Percentiles rank a stretch among this genome's conserved stretches.
phyloP scores from a whole-genome alignment of 2,113 vertebrate genomes.

The Potamarius usumacintae region DNA sequence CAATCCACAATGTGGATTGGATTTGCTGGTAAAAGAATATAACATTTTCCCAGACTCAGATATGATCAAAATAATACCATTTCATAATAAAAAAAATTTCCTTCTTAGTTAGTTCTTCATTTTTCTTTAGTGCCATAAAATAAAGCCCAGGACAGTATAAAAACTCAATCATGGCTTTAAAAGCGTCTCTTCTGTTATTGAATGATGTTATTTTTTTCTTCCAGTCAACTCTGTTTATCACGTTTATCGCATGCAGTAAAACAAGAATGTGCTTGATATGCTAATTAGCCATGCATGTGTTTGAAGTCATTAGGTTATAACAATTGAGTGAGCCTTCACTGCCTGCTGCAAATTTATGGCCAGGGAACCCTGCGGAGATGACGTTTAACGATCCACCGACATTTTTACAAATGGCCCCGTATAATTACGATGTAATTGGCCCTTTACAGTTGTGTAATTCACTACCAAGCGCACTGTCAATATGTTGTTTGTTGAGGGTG shows the following conservation, averaged over 20 bases:
- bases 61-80: neutral
- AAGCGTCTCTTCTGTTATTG: neutral
- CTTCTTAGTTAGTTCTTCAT: no score
- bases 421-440: constrained; percentile 76
- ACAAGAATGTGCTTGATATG: constrained; percentile 52
- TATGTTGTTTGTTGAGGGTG: constrained; percentile 74
- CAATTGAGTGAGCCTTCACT: constrained; percentile 30
- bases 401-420: constrained; percentile 71
- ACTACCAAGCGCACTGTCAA: constrained; percentile 75
- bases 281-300: constrained; percentile 44
- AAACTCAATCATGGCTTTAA: neutral
- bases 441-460: constrained; percentile 76
- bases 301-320: constrained; percentile 42
- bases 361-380: constrained; percentile 63
- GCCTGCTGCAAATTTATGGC: constrained; percentile 64
- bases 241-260: constrained; percentile 37
- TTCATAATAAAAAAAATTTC: no score
- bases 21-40: neutral
- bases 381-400: constrained; percentile 59
- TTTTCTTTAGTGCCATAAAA: neutral
- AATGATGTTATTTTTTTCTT: constrained; percentile 1
- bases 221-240: constrained; percentile 34
- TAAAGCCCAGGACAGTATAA: neutral
- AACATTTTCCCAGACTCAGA: neutral
- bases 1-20: neutral